Evolutionary conservation across 2,888 invertebrate genomes (phyloP).

Genomic region (Pristionchus arcanus): DNA sequence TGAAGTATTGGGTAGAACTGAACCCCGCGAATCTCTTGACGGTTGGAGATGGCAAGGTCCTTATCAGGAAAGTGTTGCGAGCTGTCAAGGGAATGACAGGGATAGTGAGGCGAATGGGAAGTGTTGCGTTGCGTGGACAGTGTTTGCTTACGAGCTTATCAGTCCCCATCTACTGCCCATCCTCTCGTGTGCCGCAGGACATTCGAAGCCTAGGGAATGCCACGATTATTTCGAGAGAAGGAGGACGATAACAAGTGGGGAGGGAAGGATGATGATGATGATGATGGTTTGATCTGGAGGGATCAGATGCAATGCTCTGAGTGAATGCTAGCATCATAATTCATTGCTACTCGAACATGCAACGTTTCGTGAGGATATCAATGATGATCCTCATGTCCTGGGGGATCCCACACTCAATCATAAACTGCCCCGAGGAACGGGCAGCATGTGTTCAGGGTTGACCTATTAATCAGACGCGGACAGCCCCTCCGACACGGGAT

Average conservation of each 20-base stretch:
- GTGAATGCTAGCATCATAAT: too few species aligned
- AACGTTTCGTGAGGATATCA: too few species aligned
- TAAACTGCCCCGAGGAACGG: too few species aligned
- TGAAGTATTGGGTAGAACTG: not conserved
- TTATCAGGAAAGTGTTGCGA: not conserved
- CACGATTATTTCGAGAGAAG: not conserved
- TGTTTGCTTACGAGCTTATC: not conserved
- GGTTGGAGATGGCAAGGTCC: not conserved
- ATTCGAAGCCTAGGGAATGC: constrained; percentile 1
- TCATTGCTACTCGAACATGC: too few species aligned
- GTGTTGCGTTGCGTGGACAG: not conserved
- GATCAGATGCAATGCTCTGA: too few species aligned
- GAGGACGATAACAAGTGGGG: not conserved
- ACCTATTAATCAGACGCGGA: not conserved
- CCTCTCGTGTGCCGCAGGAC: not conserved
- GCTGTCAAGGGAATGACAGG: not conserved
- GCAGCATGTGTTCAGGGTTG: not conserved
- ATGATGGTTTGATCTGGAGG: too few species aligned
- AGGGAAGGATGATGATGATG: not conserved
- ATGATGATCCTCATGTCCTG: too few species aligned
- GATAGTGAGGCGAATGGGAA: not conserved
- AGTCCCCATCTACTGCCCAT: not conserved
- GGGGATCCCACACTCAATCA: too few species aligned
- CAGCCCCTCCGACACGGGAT: not conserved
- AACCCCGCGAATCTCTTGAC: not conserved